These are phyloP conservation scores for Melanogrammus aeglefinus DNA, from an alignment of 2,797 vertebrate genomes.

Conservation along the genomic window DNA sequence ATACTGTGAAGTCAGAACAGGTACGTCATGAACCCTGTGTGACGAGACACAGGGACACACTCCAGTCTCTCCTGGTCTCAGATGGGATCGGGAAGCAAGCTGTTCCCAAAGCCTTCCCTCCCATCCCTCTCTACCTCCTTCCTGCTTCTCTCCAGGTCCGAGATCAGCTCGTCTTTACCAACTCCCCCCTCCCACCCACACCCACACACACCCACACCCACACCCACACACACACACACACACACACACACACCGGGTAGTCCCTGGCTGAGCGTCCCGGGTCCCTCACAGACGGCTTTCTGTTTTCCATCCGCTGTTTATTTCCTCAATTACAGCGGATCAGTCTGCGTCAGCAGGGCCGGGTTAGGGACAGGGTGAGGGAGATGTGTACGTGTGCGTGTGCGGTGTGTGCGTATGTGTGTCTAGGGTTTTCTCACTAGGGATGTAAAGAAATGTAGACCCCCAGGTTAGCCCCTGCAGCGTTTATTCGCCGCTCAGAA, in stretches of 20 bases:
- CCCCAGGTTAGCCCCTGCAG: constrained; percentile 6
- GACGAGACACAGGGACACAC: no score
- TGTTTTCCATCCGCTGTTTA: constrained; percentile 48
- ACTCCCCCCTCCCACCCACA: constrained; percentile 16
- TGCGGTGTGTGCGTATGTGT: neutral
- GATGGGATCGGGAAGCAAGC: no score
- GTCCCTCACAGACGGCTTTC: constrained; percentile 33
- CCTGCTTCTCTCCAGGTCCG: no score
- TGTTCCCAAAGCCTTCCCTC: no score
- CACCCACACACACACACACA: no score
- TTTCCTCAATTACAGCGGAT: constrained; percentile 49
- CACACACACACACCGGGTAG: constrained; percentile 11
- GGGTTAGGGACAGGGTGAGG: constrained; percentile 11
- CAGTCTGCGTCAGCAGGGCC: constrained; percentile 48
- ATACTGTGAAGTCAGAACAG: neutral
- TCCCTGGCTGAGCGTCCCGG: constrained; percentile 25
- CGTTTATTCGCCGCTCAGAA: neutral
- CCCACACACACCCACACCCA: neutral
- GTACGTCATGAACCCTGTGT: neutral
- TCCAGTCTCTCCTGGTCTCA: no score
- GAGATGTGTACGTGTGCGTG: neutral
- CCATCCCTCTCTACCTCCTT: no score
- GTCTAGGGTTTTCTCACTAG: constrained; percentile 15
- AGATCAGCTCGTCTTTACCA: neutral
- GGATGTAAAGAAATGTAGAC: constrained; percentile 29